Evolutionary conservation across 2,113 vertebrate species (phyloP).

Genomic region (Prunella fulvescens): DNA sequence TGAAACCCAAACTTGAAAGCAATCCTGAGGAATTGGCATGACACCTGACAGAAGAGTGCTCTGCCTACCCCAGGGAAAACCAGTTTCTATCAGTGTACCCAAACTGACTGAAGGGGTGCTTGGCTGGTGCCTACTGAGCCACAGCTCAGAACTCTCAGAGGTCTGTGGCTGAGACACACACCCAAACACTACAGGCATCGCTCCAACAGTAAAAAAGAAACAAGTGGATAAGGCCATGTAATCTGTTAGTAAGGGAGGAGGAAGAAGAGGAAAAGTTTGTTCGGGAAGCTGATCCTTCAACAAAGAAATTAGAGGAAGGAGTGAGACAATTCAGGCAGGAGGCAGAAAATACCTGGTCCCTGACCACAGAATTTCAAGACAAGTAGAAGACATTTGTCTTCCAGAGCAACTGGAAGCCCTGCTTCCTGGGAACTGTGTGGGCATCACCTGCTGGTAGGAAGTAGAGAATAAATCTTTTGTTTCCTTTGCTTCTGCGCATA

Average conservation of each 20-base stretch:
- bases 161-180: not conserved
- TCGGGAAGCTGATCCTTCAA: not conserved
- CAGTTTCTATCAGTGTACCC: not conserved
- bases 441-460: not conserved
- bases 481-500: not conserved
- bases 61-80: not conserved
- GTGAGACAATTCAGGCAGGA: not conserved
- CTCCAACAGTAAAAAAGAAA: not conserved
- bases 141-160: not conserved
- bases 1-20: not conserved
- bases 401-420: not conserved
- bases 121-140: not conserved
- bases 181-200: not conserved
- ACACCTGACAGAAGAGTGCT: not conserved
- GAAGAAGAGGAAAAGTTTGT: not conserved
- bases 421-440: not conserved
- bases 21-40: rapidly evolving
- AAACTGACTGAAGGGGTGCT: too few species aligned
- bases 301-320: not conserved
- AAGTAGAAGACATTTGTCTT: not conserved
- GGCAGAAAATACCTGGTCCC: not conserved
- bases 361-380: not conserved
- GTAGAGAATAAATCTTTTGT: not conserved
- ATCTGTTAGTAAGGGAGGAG: not conserved
- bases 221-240: not conserved